phyloP scores from a whole-genome alignment of 30 jellyfish, hydroid and myxozoan genomes.

The Pseudorhiza aurosa region DNA sequence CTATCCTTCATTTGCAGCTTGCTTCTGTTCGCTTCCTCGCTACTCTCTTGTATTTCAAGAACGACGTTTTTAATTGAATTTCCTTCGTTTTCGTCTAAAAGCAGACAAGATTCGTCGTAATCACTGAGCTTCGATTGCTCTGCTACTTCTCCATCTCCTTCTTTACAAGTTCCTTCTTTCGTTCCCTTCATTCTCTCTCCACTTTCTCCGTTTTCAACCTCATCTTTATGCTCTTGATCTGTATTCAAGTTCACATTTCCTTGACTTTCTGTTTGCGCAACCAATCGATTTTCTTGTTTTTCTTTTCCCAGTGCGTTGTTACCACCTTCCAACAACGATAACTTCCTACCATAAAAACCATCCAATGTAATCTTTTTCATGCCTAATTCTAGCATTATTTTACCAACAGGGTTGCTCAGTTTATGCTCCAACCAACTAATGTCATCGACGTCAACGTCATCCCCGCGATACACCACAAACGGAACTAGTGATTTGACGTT shows the following conservation, averaged over 20 bases:
- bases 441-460: conserved; percentile 77
- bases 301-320: neutral
- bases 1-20: neutral
- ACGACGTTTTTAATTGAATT: conserved; percentile 18
- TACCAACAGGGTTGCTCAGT: conserved; percentile 71
- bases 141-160: neutral
- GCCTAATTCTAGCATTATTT: conserved; percentile 85
- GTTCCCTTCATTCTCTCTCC: neutral
- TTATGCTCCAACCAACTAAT: conserved; percentile 67
- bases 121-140: conserved; percentile 3
- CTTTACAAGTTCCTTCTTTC: neutral
- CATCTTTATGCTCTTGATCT: no score
- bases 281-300: neutral
- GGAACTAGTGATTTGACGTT: conserved; percentile 61
- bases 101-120: conserved; percentile 14
- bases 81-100: conserved; percentile 13
- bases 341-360: neutral
- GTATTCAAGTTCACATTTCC: no score
- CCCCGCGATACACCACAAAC: conserved; percentile 73
- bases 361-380: conserved; percentile 7
- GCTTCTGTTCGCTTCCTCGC: neutral
- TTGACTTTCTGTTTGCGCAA: neutral
- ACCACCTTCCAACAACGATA: neutral
- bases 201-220: neutral
- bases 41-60: conserved; percentile 48